Evolutionary conservation across 1,140 invertebrate genomes (phyloP), one percentile per base, ranked within the genome.

Genomic region (Diabrotica virgifera): DNA sequence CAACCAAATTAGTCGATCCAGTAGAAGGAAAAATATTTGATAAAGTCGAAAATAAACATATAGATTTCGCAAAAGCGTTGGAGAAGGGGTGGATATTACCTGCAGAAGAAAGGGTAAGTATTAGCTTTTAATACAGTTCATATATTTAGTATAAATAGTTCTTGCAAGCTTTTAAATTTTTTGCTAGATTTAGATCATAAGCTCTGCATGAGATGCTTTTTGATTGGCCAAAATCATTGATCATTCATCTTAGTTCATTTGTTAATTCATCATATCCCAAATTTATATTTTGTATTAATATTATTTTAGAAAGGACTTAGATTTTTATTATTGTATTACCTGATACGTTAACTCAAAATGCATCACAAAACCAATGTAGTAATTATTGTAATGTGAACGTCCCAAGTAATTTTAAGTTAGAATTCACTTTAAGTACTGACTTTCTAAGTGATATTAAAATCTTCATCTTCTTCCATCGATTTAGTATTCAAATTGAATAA

Each of bases 61-160:
- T 94, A 71, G 90, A 94, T 83, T 87, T 96, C 76, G 82, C 90
- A 65, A 94, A 95, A 83, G 95, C 95, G 72, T 84, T 88, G 76
- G 90, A 95, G 76, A 88, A 89, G 79, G 92, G 94, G 74, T 89
- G 90, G 80, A 87, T 95, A 70, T 85, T 95, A 81, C 87, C 93
- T 77, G 93, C 92, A 78, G 90, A 93, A 86, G 90, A 92, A 77
- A 87, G 93, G 92, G 94, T 96, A 87, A 95, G 93, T 90, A 38
- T 62, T 61, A 12, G 58, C 6, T 24, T 53, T 53, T 12, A 53
- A n/a, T 57, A 37, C 40, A 56, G 36, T 38, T 37, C 7, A 38
- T 38, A 59, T 36, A 14, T 40, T 14, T 13, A 5, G 9, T 24
- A 9, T 14, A 12, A 40, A 13, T 50, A 60, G 50, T 37, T n/a